A percentile compares a stretch with the other conserved stretches of the same genome.
These are phyloP conservation scores for Saccopteryx bilineata DNA, from an alignment of 2,113 vertebrate genomes.

Conservation along the genomic window DNA sequence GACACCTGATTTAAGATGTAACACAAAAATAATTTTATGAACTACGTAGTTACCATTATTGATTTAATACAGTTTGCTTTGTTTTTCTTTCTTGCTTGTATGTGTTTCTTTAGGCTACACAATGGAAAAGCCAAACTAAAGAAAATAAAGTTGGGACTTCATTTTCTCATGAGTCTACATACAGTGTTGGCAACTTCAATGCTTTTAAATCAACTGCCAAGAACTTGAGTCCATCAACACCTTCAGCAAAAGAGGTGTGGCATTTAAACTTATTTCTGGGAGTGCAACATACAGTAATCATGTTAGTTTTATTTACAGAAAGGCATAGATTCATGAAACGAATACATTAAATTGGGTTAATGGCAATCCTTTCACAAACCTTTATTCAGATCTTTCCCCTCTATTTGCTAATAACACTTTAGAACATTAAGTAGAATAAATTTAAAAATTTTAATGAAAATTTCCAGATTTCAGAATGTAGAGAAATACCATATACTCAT, in stretches of 20 bases:
- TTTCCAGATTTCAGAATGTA: background rate
- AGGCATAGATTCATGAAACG: background rate
- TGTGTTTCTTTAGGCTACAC: slow-evolving; percentile 83
- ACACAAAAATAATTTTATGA: background rate
- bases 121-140: slow-evolving; percentile 89
- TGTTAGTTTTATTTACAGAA: background rate
- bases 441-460: background rate
- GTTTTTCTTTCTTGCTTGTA: background rate
- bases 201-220: slow-evolving; percentile 87
- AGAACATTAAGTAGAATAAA: background rate
- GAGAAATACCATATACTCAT: background rate
- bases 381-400: background rate
- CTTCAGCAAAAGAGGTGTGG: slow-evolving; percentile 88
- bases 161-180: slow-evolving; percentile 85
- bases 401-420: background rate
- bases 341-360: background rate
- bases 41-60: background rate
- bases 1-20: background rate
- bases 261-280: background rate
- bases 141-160: slow-evolving; percentile 87
- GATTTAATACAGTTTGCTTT: background rate
- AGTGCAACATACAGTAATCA: background rate
- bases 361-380: background rate
- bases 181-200: slow-evolving; percentile 86
- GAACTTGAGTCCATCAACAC: slow-evolving; percentile 82